phyloP scores from a whole-genome alignment of 2,888 invertebrate genomes.

The Calameuta idolon region DNA sequence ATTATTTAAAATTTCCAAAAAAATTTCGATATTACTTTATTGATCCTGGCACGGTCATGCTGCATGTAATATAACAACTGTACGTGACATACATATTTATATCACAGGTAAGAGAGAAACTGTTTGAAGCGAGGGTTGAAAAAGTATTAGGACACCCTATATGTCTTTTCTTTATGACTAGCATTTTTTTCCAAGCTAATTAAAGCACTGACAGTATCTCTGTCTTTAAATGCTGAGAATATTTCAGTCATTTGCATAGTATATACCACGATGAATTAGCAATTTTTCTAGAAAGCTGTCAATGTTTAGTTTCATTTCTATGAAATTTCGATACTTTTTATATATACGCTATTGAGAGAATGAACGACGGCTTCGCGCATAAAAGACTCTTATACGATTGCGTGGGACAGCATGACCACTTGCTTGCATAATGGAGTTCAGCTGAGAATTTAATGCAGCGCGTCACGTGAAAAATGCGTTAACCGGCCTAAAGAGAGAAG shows the following conservation, averaged over 20 bases:
- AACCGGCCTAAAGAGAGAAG: neutral
- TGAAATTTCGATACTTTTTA: neutral
- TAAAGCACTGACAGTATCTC: neutral
- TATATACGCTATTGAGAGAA: neutral
- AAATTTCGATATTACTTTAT: conserved; percentile 24
- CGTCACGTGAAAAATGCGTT: neutral
- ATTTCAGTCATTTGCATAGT: neutral
- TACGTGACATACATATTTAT: conserved; percentile 27
- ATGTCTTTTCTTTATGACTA: neutral
- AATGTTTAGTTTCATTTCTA: neutral
- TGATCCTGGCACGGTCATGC: conserved; percentile 38
- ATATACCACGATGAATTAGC: neutral
- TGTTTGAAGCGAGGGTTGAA: neutral
- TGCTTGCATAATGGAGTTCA: neutral
- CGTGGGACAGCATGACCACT: neutral
- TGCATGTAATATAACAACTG: conserved; percentile 36
- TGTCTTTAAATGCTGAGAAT: neutral
- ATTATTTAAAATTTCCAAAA: no score
- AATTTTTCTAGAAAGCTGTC: no score
- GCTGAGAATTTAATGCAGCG: neutral
- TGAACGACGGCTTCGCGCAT: neutral
- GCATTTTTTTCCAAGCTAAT: neutral
- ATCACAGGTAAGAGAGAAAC: conserved; percentile 2
- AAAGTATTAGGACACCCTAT: neutral
- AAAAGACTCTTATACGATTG: neutral